Evolutionary conservation across 2,888 invertebrate genomes (phyloP), one percentile per base, ranked within the genome.

Genomic region (Sicus ferrugineus): DNA sequence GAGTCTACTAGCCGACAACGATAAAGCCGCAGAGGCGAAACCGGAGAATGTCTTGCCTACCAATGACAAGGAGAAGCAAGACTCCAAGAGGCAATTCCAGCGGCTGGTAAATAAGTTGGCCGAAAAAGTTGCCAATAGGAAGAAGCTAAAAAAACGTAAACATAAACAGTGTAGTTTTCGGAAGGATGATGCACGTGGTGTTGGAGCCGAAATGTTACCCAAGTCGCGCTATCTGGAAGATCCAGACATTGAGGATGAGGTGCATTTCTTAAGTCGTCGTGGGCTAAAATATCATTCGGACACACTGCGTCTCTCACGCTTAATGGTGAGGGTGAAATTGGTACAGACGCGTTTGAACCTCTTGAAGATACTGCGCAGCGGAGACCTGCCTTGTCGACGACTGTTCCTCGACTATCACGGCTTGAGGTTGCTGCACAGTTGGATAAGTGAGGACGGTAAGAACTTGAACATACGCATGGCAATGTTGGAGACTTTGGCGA

Each of bases 391-490:
- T 0, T 95, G 95, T 81, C 89, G 93, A 11, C 87, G 95, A 19
- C 88, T 97, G 72, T 97, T 98, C 87, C 89, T 96, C 68, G 95
- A 95, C 87, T 97, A 97, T 86, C 95, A 97, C 79, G 98, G 98
- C 0, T 87, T 98, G 68, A 87, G 94, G 6, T 87, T 98, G 67
- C 88, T 98, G 70, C 95, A 96, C 87, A 94, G 94, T 31, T 98
- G 98, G 92, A 96, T 97, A 90, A 90, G 90, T 70, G 94, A 95
- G 79, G 81, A 78, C 34, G 83, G 79, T 63, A 79, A 76, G n/a
- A 81, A 81, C 61, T 74, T 76, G 59, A 75, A 80, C 70, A 76
- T 83, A 83, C 93, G 94, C 85, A 88, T 89, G 73, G 91, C 92
- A 78, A 88, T 93, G 80, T 86, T 98, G 30, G 90, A 91, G 79